phyloP scores from a whole-genome alignment of 2,797 vertebrate species.

The Lophius americanus region DNA sequence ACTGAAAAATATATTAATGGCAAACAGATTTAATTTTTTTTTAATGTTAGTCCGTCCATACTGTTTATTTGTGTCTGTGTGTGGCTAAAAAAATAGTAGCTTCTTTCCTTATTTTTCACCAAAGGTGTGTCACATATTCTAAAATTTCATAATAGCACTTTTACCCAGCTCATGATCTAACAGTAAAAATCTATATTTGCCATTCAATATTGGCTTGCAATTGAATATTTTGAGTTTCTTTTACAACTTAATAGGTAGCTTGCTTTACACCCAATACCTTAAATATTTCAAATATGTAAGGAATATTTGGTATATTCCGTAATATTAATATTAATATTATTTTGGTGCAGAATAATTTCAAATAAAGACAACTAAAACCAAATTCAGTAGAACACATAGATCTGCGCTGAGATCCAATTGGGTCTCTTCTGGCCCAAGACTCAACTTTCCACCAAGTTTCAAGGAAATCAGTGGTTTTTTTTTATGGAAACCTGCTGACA shows the following conservation, averaged over 20 bases:
- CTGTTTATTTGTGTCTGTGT: constrained; percentile 30
- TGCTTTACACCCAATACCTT: background rate
- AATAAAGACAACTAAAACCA: too few species aligned
- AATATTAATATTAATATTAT: too few species aligned
- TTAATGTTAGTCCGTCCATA: constrained; percentile 22
- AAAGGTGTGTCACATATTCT: constrained; percentile 20
- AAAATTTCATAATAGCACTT: constrained; percentile 60
- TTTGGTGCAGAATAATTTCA: too few species aligned
- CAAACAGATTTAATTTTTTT: constrained; percentile 45
- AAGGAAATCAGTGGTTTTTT: too few species aligned
- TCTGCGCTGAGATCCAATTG: too few species aligned
- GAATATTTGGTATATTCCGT: too few species aligned
- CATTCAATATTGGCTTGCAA: background rate
- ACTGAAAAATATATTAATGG: constrained; percentile 34
- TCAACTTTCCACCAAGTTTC: too few species aligned
- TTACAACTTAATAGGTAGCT: background rate
- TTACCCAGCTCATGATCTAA: background rate
- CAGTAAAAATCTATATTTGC: constrained; percentile 7
- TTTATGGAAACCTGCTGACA: too few species aligned
- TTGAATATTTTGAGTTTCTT: background rate
- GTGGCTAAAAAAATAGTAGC: constrained; percentile 8
- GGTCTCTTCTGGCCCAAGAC: too few species aligned
- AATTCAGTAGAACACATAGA: too few species aligned
- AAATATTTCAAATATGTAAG: background rate
- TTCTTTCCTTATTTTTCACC: background rate